These are phyloP conservation scores for Miopithecus talapoin DNA, from an alignment of 2,797 vertebrate species.

Conservation along the genomic window DNA sequence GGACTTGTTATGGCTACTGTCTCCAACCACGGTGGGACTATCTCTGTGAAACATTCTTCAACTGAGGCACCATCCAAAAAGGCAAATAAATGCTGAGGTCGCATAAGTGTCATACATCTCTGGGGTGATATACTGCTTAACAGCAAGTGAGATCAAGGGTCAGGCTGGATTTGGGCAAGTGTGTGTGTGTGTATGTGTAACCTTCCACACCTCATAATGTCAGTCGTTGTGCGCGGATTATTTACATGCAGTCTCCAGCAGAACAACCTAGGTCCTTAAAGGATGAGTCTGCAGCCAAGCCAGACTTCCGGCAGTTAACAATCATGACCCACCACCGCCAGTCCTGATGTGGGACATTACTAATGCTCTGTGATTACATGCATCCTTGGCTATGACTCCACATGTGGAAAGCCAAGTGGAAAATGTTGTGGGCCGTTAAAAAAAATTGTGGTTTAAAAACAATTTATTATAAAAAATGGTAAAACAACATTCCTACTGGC, in stretches of 20 bases:
- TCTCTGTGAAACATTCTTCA: not conserved
- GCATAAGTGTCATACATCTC: not conserved
- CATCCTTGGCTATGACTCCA: not conserved
- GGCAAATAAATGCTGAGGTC: not conserved
- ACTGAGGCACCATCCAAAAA: not conserved
- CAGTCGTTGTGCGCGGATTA: not conserved
- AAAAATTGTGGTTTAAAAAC: not conserved
- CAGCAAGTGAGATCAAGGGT: not conserved
- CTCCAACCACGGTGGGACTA: not conserved
- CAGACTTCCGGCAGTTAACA: not conserved
- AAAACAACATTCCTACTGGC: not conserved
- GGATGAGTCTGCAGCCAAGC: not conserved
- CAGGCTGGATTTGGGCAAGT: not conserved
- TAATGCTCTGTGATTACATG: not conserved
- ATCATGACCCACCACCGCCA: accelerated
- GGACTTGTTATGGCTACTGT: not conserved
- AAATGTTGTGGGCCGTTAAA: not conserved
- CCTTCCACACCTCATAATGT: not conserved
- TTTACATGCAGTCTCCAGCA: not conserved
- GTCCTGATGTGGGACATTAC: not conserved
- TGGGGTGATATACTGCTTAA: not conserved
- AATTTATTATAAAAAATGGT: not conserved
- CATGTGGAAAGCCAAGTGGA: not conserved
- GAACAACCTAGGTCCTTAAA: not conserved
- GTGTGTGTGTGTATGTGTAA: not conserved